phyloP scores from a whole-genome alignment of 2,888 invertebrate genomes.

The Alitta virens region DNA sequence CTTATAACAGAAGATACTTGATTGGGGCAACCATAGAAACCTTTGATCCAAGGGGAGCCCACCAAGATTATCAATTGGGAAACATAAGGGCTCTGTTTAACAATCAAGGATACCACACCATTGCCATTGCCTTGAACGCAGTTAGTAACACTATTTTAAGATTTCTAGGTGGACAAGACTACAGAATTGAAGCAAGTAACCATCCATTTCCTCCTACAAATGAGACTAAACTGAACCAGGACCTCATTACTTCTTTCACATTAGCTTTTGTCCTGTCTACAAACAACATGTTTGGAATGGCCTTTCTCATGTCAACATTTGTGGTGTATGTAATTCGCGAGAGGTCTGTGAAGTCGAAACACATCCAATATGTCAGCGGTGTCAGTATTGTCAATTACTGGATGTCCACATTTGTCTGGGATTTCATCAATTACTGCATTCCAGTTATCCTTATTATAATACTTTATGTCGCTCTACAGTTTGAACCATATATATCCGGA shows the following conservation, averaged over 20 bases:
- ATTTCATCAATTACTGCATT: slow-evolving; percentile 66
- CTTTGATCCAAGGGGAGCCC: no score
- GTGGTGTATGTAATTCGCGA: slow-evolving; percentile 48
- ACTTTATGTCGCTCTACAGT: slow-evolving; percentile 67
- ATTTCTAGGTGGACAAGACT: slow-evolving; percentile 35
- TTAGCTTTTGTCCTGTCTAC: slow-evolving; percentile 25
- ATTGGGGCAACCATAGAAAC: neutral
- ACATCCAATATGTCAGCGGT: slow-evolving; percentile 50
- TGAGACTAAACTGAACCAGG: slow-evolving; percentile 4
- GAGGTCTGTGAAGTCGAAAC: slow-evolving; percentile 40
- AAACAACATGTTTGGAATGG: slow-evolving; percentile 41
- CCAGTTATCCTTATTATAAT: slow-evolving; percentile 64
- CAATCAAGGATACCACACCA: slow-evolving; percentile 75
- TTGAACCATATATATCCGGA: slow-evolving; percentile 61
- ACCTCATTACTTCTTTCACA: slow-evolving; percentile 2
- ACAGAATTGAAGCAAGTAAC: slow-evolving; percentile 62
- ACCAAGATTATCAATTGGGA: neutral
- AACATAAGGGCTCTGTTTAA: slow-evolving; percentile 67
- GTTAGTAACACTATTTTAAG: slow-evolving; percentile 36
- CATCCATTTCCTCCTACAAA: slow-evolving; percentile 64
- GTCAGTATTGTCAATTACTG: slow-evolving; percentile 64
- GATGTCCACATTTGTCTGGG: slow-evolving; percentile 69
- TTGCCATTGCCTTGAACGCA: slow-evolving; percentile 66
- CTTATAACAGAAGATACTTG: neutral
- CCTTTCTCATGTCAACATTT: slow-evolving; percentile 48